phyloP scores from a whole-genome alignment of 2,888 invertebrate genomes.

The Tridacna gigas region DNA sequence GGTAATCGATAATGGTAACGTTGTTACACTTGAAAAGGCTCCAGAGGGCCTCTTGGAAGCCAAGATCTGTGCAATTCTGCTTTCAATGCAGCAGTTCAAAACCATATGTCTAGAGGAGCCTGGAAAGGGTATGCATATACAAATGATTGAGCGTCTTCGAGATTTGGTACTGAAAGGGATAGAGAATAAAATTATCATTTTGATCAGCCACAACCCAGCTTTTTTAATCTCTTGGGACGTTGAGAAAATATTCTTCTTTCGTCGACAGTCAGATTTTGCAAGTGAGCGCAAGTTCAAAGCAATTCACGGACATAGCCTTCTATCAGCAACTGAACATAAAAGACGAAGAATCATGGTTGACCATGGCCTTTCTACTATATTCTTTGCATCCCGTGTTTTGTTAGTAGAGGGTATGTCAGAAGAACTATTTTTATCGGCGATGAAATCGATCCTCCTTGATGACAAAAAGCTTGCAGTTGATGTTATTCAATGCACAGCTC shows the following conservation, averaged over 20 bases:
- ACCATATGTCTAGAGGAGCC: conserved; percentile 36
- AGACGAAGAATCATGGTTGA: conserved; percentile 3
- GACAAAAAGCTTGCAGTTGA: background rate
- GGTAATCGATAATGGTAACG: background rate
- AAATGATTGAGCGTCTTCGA: conserved; percentile 32
- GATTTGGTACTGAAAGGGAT: conserved; percentile 22
- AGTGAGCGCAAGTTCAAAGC: background rate
- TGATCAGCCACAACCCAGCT: conserved; percentile 5
- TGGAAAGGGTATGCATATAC: conserved; percentile 37
- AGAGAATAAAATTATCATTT: conserved; percentile 11
- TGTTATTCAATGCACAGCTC: background rate
- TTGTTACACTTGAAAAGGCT: conserved; percentile 8
- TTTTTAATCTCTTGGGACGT: conserved; percentile 7
- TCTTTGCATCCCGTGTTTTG: background rate
- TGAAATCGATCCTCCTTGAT: background rate
- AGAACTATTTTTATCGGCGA: background rate
- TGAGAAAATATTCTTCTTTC: conserved; percentile 2
- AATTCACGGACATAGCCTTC: background rate
- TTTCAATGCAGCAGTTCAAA: conserved; percentile 18
- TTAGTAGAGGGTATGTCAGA: background rate
- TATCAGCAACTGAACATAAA: background rate
- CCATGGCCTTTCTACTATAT: background rate
- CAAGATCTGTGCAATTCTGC: conserved; percentile 11
- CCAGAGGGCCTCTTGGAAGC: conserved; percentile 38
- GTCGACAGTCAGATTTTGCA: background rate